Percentiles rank a stretch among this genome's conserved stretches.
phyloP scores from a whole-genome alignment of 2,888 invertebrate species.

The Drosophila putrida region DNA sequence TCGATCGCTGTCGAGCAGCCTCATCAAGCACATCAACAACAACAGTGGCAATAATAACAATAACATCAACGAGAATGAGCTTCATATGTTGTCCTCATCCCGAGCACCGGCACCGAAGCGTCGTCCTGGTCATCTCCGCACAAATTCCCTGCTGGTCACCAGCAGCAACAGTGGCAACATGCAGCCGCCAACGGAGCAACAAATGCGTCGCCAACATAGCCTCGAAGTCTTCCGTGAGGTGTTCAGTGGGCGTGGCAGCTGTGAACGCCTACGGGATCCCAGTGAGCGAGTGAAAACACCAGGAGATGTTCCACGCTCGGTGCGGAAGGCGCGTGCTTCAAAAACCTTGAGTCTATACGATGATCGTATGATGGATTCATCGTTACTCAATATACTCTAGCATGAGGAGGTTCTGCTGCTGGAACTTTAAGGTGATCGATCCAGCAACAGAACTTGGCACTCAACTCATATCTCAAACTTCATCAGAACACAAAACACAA shows the following conservation, averaged over 20 bases:
- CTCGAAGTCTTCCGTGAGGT: slow-evolving; percentile 92
- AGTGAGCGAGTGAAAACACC: slow-evolving; percentile 93
- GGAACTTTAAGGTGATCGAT: slow-evolving; percentile 79
- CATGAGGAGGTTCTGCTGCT: slow-evolving; percentile 86
- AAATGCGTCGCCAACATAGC: slow-evolving; percentile 88
- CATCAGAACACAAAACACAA: slow-evolving; percentile 48
- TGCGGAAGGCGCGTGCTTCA: slow-evolving; percentile 89
- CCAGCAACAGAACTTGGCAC: slow-evolving; percentile 67
- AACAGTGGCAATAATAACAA: slow-evolving; percentile 42
- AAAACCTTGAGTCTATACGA: slow-evolving; percentile 94
- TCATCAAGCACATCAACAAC: slow-evolving; percentile 70
- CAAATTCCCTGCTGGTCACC: slow-evolving; percentile 67
- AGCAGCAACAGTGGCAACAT: slow-evolving; percentile 38
- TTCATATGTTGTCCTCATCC: slow-evolving; percentile 52
- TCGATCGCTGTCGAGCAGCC: slow-evolving; percentile 78
- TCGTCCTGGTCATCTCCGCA: slow-evolving; percentile 72
- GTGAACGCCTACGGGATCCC: slow-evolving; percentile 89
- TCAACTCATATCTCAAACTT: slow-evolving; percentile 64
- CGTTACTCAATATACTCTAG: slow-evolving; percentile 85
- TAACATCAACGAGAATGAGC: slow-evolving; percentile 66
- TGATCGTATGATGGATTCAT: slow-evolving; percentile 92
- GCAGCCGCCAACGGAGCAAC: slow-evolving; percentile 67
- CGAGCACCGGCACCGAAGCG: slow-evolving; percentile 52
- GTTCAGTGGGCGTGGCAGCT: slow-evolving; percentile 89
- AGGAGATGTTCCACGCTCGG: slow-evolving; percentile 92